Base-by-base conservation (phyloP, 2,797 vertebrate species). In the Alca torda region DNA sequence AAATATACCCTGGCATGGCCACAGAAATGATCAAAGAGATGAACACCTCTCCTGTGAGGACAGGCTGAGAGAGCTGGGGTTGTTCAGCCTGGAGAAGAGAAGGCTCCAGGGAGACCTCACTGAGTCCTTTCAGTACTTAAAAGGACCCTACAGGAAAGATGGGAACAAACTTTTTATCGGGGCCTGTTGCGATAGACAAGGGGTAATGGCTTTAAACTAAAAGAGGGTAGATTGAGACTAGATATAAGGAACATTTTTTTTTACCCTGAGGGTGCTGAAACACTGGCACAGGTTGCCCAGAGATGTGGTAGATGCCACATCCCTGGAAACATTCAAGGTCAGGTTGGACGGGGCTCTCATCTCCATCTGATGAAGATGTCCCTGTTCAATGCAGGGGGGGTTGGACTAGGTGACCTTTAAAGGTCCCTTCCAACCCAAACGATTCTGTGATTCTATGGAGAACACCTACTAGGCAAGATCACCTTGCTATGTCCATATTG, bases 341-440 rank as follows among this genome's bases (percentile, higher is more conserved):
- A 20, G 15, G 24, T 3, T 53, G 24, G 13, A 37, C 1, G 2
- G 26, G 2, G 7, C 17, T 79, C 7, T 76, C 17, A 82, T 26
- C 26, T 33, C 35, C 37, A 28, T 9, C 23, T 46, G 20, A 24
- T 73, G 16, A 68, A 59, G 35, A 16, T 75, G 8, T 41, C 39
- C 33, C 18, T 60, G 17, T 17, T 31, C 3, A 64, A 11, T 28
- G 8, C 16, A 8, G 4, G 13, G 4, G 12, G 1, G 0, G 2
- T 33, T 75, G 48, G 41, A 72, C 21, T 43, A 72, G 16, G 10
- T 64, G 54, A 24, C 6, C 2, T 53, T 39, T 60, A 20, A 15
- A 56, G 3, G 19, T 64, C 13, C 4, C 7, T 53, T 90, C 21
- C 41, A 73, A 48, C 16, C 3, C 10, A 73, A 75, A 60, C 12